Evolutionary conservation across 2,113 vertebrate genomes (phyloP), one percentile per base, ranked within the genome.

Genomic region (Cavia porcellus): DNA sequence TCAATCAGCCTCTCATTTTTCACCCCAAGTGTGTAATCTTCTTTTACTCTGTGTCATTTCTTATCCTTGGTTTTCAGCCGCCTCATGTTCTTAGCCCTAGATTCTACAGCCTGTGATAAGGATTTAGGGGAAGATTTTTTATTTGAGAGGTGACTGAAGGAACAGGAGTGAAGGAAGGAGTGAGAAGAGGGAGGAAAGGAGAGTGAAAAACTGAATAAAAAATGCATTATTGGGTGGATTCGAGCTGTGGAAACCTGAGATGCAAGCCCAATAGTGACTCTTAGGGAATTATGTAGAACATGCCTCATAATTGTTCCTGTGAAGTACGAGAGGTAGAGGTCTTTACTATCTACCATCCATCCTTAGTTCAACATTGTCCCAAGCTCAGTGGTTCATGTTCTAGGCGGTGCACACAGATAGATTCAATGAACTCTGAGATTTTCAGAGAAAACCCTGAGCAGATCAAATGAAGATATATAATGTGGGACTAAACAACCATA

Each of bases 1-100:
- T 92, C 57, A 28, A 59, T 90, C 61, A 84, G 3, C 47, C 57
- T 83, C 35, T 92, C 17, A 30, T 74, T 83, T 92, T 75, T 92
- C 55, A 77, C 75, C 38, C 35, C 3, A 81, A 75, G 64, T 25
- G n/a, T 45, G 55, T 32, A 45, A 57, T 35, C 68, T 74, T 80
- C 75, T 55, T 80, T 84, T 24, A 77, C 82, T 59, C 68, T 75
- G 94, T 20, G 4, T 87, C 89, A 84, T 84, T 94, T 90, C 89
- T 87, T 64, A 88, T 45, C 10, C 68, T 13, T 92, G 22, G 0
- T 92, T 95, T 84, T 80, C 64, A 89, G 88, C 52, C 47, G 1
- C 89, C 52, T 87, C 85, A 88, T 30, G 59, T 17, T 84, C 68
- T 92, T 81, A 68, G 79, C 25, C 28, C n/a, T n/a, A 35, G 75